Evolutionary conservation across 2,113 vertebrate species (phyloP).

Genomic region (Limanda limanda): DNA sequence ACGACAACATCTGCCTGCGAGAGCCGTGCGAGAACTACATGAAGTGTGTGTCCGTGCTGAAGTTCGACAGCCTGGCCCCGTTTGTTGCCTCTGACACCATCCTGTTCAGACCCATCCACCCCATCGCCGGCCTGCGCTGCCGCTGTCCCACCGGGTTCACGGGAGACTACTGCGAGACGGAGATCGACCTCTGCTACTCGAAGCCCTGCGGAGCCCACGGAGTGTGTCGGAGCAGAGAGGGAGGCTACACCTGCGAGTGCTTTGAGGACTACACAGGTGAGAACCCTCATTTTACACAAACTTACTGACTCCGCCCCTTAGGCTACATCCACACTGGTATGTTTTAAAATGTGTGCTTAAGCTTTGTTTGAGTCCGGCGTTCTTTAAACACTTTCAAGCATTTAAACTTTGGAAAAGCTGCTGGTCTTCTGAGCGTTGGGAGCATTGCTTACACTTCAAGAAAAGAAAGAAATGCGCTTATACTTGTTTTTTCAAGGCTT

Average conservation of each 20-base stretch:
- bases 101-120: constrained; percentile 96
- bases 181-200: constrained; percentile 97
- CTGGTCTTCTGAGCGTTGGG: too few relatives aligned
- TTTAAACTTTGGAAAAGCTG: too few relatives aligned
- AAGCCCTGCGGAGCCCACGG: constrained; percentile 91
- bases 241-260: constrained; percentile 95
- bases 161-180: constrained; percentile 95
- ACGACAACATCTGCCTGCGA: constrained; percentile 96
- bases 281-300: constrained; percentile 27
- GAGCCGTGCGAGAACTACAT: constrained; percentile 99
- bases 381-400: too few relatives aligned
- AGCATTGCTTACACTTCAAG: too few relatives aligned
- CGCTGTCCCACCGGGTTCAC: constrained; percentile 94
- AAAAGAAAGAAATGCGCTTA: too few relatives aligned
- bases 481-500: too few relatives aligned
- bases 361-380: too few relatives aligned
- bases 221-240: constrained; percentile 89
- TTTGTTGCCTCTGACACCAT: constrained; percentile 94
- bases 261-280: constrained; percentile 92
- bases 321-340: too few relatives aligned
- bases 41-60: constrained; percentile 95
- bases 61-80: constrained; percentile 95
- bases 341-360: too few relatives aligned
- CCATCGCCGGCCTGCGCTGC: constrained; percentile 92
- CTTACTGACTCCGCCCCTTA: neutral